Conservation (phyloP, 2,797 vertebrate species). For the Rhabdophis nuchalis region DNA sequence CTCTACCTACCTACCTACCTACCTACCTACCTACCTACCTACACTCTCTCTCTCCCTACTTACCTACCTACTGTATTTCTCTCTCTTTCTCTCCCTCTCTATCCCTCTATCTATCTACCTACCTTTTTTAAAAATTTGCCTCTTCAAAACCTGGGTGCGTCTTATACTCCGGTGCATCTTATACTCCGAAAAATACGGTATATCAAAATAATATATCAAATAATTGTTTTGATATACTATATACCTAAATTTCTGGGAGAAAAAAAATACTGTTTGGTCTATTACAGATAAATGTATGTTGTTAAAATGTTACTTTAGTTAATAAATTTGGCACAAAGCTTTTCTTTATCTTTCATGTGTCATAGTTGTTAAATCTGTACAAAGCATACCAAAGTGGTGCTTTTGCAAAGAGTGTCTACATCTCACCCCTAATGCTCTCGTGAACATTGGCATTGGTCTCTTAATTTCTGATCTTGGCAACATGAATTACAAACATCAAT, state of each 20-base stretch:
- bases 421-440: neutral
- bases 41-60: too few species aligned
- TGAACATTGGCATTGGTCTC: neutral
- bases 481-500: neutral
- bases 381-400: neutral
- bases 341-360: neutral
- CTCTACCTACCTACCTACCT: too few species aligned
- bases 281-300: neutral
- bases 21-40: too few species aligned
- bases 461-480: neutral
- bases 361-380: neutral
- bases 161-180: too few species aligned
- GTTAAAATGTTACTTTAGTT: neutral
- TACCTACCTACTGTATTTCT: too few species aligned
- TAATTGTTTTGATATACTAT: neutral
- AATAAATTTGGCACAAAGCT: neutral
- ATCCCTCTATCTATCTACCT: too few species aligned
- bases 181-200: too few species aligned
- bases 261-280: neutral
- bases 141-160: too few species aligned
- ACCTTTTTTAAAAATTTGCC: too few species aligned
- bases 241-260: neutral
- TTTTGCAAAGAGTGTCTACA: neutral
- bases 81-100: too few species aligned
- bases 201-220: neutral